Conservation (phyloP, 2,113 vertebrate species). For the Bubalus kerabau region DNA sequence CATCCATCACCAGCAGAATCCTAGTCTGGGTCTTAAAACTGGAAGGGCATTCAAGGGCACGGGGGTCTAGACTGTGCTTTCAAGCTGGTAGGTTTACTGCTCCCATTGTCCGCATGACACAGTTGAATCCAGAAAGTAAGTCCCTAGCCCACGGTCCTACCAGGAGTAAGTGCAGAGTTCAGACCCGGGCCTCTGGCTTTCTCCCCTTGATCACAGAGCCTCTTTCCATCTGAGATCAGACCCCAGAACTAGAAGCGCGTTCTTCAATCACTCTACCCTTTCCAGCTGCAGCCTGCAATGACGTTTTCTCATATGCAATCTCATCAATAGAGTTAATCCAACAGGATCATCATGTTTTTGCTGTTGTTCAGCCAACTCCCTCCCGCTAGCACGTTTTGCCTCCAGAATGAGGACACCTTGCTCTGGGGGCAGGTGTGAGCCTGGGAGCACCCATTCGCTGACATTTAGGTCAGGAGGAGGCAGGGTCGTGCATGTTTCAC, state of each 20-base stretch:
- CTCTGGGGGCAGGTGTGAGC: background rate
- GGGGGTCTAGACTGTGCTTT: background rate
- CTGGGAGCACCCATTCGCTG: background rate
- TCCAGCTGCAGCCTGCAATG: constrained; percentile 9
- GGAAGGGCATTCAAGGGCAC: background rate
- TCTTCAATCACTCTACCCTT: background rate
- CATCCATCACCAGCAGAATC: background rate
- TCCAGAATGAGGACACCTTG: background rate
- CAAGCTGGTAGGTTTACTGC: background rate
- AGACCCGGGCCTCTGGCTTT: background rate
- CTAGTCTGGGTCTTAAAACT: background rate
- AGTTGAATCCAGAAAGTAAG: background rate
- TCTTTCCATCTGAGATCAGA: background rate
- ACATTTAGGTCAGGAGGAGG: constrained; percentile 8
- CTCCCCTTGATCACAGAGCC: background rate
- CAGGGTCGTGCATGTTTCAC: constrained; percentile 11
- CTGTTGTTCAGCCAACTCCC: constrained; percentile 27
- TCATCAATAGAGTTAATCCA: constrained; percentile 41
- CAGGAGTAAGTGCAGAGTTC: background rate
- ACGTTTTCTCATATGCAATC: constrained; percentile 35
- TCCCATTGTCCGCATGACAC: background rate
- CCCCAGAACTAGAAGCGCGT: background rate
- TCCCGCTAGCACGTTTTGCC: background rate
- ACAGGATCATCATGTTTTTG: constrained; percentile 1
- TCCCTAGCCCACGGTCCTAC: background rate